Base-by-base conservation (phyloP, 2,888 invertebrate genomes). In the Lasioglossum zephyrum region DNA sequence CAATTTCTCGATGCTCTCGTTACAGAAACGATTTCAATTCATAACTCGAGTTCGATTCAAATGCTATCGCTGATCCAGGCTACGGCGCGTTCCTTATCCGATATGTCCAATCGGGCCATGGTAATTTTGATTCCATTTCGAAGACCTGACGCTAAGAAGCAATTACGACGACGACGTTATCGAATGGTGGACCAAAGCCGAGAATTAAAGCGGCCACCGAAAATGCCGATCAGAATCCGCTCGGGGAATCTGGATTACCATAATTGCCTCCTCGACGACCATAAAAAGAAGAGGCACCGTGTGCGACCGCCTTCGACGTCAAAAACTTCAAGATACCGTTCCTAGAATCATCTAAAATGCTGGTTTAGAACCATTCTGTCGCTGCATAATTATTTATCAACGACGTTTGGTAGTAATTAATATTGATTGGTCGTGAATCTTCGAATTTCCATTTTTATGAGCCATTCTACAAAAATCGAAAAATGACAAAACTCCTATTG, bases 231-330 rank as follows among this genome's bases (percentile, higher is more conserved):
- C 63, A 26, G 41, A 53, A 31, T 57, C 41, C 41, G 76, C 36
- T 41, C 84, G 70, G 70, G 60, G 53, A 74, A 78, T 78, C 74
- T 63, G 26, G 72, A 85, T 86, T 86, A 86, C 76, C 85, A 86
- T 86, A 86, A 86, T 86, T 74, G 77, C 80, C 70, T 85, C 80
- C 66, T 74, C 72, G 86, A 63, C 77, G 75, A 57, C 74, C 47
- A 53, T 6, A 1, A 69, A 44, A 66, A 39, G 13, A 4, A 16
- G 16, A 49, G 16, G 31, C 16, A 41, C 8, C 6, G 11, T 57
- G 57, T n/a, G n/a, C n/a, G 57, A n/a, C 57, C 66, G 22, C 22
- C 53, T 26, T 44, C 57, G 41, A 18, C 47, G 44, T 70, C 85
- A 66, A 47, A 73, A 77, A 77, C 53, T 39, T 26, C 8, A 16